Evolutionary conservation across 30 jellyfish, hydroid and myxozoan genomes (phyloP), one percentile per base, ranked within the genome.

Genomic region (Chironex yamaguchii): DNA sequence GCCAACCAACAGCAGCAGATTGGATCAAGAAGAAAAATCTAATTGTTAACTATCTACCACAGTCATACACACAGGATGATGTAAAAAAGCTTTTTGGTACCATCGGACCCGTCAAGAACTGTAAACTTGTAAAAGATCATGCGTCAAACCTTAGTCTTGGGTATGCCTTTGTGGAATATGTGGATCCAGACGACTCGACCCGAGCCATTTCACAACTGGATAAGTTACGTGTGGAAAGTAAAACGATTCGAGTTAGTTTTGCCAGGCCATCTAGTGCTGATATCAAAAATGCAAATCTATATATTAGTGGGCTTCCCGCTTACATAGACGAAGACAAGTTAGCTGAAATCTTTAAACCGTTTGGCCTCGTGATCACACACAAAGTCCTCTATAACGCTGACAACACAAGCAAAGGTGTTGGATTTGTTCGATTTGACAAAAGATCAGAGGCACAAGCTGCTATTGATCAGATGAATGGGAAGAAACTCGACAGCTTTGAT

Each of bases 261-360:
- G 97, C 99, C 36, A 96, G 99, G 53, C 97, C 95, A 26, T 95
- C 99, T 0, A 88, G 97, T 4, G 77, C 97, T 4, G 99, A 95
- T 36, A 95, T 95, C 0, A 95, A 95, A 85, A 90, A 95, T 58
- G 97, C 99, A 30, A 95, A 95, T 85, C 83, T 95, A 70, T 95
- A 95, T 67, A 76, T 95, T 13, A 88, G 97, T 67, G 99, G 97
- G 48, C 91, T 95, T 29, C 99, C 99, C 4, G 82, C 84, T 13
- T 50, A 91, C 3, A 92, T 95, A 11, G 96, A 85, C 52, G 99
- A 95, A 80, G 94, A 95, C 25, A 76, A 85, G 35, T 86, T 95
- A 52, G 50, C 79, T 52, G 76, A 89, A 52, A 73, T 95, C 27
- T 95, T 95, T 85, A 68, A 89, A 27, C 96, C 97, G 34, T 95